Conservation (phyloP, 2,888 invertebrate species). For the Rotaria macrura region DNA sequence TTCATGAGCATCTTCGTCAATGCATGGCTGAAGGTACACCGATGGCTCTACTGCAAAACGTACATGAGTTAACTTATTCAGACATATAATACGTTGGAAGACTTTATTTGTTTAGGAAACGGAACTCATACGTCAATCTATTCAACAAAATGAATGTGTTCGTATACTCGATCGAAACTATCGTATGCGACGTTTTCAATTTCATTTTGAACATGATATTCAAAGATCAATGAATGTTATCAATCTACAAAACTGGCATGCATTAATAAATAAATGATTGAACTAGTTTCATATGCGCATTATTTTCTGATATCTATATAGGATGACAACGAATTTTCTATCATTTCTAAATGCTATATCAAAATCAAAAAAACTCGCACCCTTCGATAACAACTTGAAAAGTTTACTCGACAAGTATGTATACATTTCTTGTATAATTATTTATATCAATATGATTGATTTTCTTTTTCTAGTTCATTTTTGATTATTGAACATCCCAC, state of each 20-base stretch:
- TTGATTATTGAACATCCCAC: background rate
- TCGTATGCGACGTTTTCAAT: background rate
- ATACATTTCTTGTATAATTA: no score
- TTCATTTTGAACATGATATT: background rate
- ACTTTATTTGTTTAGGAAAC: no score
- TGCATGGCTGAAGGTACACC: background rate
- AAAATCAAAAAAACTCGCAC: no score
- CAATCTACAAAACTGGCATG: background rate
- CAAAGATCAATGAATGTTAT: background rate
- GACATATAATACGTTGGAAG: no score
- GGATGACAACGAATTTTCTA: background rate
- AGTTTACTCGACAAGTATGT: background rate
- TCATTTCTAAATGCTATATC: background rate
- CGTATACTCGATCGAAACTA: background rate
- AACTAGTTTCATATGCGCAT: background rate
- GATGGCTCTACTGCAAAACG: background rate
- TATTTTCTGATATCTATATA: background rate
- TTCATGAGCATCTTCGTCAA: background rate
- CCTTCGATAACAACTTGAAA: background rate
- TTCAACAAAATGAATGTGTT: background rate
- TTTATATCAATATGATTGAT: no score
- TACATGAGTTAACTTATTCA: background rate
- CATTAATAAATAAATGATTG: no score
- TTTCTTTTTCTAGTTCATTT: background rate
- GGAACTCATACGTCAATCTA: background rate